Evolutionary conservation across 2,113 vertebrate species (phyloP), one percentile per base, ranked within the genome.

Genomic region (Dascyllus trimaculatus): DNA sequence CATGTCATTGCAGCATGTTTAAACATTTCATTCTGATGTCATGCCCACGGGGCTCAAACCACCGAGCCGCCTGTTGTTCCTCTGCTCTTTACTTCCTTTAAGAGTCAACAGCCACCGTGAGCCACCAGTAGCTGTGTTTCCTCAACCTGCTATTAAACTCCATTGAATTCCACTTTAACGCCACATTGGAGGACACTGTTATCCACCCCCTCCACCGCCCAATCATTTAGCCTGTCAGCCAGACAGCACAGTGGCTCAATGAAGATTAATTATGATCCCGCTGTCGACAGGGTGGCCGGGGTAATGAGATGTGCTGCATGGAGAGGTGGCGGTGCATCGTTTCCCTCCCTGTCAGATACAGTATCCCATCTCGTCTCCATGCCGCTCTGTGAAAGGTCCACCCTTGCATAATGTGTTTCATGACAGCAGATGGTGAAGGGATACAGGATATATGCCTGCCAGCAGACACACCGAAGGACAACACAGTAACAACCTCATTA

Each of bases 211-310:
- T 58, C 74, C 4, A 17, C 86, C 71, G 64, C 85, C 89, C 64
- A 26, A 86, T 82, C 81, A 82, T 89, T 92, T 85, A 83, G 87
- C 83, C 88, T 86, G 89, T 90, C 88, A 86, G 62, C 65, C 54
- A 72, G 86, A 78, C 85, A 71, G 74, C 66, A 63, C 74, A 59
- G 71, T 40, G 69, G 64, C 87, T 88, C 86, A 90, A 84, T 86
- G 88, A 84, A 88, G 88, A 91, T 92, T 88, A 86, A 91, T 92
- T 90, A 90, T 85, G 87, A 88, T 89, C 72, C 71, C 2, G 51
- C 29, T 54, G 84, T 78, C 61, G 52, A 66, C 81, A 63, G 73
- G 79, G 81, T 81, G 85, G 71, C 64, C 62, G 2, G 78, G 65
- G 80, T 90, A 92, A 91, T 90, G 88, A 89, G 88, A 86, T 84